Base-by-base conservation (phyloP, 2,113 vertebrate species). In the Gymnarchus niloticus region DNA sequence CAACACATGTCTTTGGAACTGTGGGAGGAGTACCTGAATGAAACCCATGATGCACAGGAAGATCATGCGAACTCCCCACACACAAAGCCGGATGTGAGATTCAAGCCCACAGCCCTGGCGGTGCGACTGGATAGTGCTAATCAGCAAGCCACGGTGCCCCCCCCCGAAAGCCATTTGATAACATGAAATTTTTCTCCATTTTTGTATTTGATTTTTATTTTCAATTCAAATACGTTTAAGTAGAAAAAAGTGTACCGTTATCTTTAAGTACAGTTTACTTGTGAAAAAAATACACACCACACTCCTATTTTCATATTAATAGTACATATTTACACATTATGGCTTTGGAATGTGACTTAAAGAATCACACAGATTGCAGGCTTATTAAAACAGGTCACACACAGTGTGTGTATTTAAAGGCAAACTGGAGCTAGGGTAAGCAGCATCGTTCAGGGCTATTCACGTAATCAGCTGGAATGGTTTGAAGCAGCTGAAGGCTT, bases 401-500 rank as follows among this genome's bases (percentile, higher is more conserved):
- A 81, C n/a, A 17, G 12, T 17, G 23, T 48, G 23, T 78, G 44
- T 12, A 28, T 81, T 21, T 12, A 52, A 28, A 51, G n/a, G 51
- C 28, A 37, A 56, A 56, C 73, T 2, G 5, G 52, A 37, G 48
- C 78, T 48, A 19, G 46, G 19, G 65, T 73, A 33, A 73, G 41
- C 56, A 41, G 33, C 46, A 17, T 33, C 2, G 49, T 69, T 56
- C 41, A 78, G 23, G 2, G 44, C 41, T 49, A 3, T 81, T 59
- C 56, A 28, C 28, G 33, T 93, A 73, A 97, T 51, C 97, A 95
- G 88, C 95, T 97, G 51, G 95, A 91, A 85, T 93, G 95, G 89
- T 93, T 94, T 91, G 96, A 87, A 65, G 94, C 91, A 48, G 95
- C 94, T 0, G 96, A 92, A 21, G 96, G 96, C 87, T 96, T 92